These are phyloP conservation scores for Dicrostonyx torquatus DNA, from an alignment of 2,797 vertebrate genomes.

Conservation along the genomic window DNA sequence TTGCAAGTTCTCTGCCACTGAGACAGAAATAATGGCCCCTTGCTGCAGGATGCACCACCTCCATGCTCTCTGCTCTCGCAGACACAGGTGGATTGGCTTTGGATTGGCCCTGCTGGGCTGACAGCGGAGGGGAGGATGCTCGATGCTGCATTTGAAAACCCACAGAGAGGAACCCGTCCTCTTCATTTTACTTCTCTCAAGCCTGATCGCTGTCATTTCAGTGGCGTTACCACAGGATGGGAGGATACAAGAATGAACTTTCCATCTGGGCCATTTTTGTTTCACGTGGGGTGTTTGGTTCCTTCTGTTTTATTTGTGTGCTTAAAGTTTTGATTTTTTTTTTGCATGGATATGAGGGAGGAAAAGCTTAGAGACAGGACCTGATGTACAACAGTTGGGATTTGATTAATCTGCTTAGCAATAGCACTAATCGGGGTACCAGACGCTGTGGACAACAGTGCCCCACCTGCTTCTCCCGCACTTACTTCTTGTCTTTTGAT, in stretches of 20 bases:
- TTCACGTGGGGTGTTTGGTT: slow-evolving; percentile 64
- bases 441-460: slow-evolving; percentile 84
- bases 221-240: neutral
- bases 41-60: neutral
- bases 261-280: neutral
- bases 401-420: slow-evolving; percentile 90
- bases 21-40: slow-evolving; percentile 12
- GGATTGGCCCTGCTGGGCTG: neutral
- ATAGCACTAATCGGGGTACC: slow-evolving; percentile 87
- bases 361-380: slow-evolving; percentile 85
- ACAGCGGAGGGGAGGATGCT: neutral
- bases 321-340: slow-evolving; percentile 56
- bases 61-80: neutral
- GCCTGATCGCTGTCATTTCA: neutral
- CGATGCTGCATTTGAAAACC: neutral
- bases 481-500: neutral
- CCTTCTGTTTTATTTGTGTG: slow-evolving; percentile 60
- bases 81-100: neutral
- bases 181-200: neutral
- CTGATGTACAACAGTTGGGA: slow-evolving; percentile 87
- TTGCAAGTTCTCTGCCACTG: slow-evolving; percentile 47
- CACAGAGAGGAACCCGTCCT: neutral
- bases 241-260: neutral
- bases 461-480: neutral
- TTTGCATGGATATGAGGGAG: slow-evolving; percentile 80